A percentile compares a stretch with the other conserved stretches of the same genome.
Conservation (phyloP, 2,113 vertebrate species). For the Ceyx melanurus region DNA sequence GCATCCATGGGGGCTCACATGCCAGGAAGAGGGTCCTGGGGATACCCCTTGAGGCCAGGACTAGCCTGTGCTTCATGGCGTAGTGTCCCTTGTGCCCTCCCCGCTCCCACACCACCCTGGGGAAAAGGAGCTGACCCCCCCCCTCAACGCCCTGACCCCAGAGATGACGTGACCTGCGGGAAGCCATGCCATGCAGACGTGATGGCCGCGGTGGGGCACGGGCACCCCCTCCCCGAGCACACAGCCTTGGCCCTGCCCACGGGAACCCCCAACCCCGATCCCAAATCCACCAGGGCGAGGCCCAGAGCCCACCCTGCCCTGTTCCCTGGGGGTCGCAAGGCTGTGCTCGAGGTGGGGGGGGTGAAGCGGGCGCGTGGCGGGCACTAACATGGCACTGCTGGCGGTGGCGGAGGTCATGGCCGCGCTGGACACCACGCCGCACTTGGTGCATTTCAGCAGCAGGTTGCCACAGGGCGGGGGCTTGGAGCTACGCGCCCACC, state of each 20-base stretch:
- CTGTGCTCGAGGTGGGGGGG: not conserved
- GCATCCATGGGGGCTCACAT: accelerated
- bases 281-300: not conserved
- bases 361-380: not conserved
- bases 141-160: accelerated
- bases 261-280: not conserved
- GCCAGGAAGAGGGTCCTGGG: not conserved
- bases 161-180: not conserved
- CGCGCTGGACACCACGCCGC: constrained; percentile 92
- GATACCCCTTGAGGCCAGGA: not conserved
- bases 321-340: not conserved
- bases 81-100: not conserved
- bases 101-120: not conserved
- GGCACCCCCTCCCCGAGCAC: not conserved
- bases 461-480: constrained; percentile 85
- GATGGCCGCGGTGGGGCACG: not conserved
- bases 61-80: accelerated
- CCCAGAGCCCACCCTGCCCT: not conserved
- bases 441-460: constrained; percentile 98
- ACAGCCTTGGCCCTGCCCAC: not conserved
- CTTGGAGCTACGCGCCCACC: constrained; percentile 57
- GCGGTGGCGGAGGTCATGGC: constrained; percentile 90
- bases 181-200: constrained; percentile 30
- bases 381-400: constrained; percentile 97
- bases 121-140: not conserved